phyloP scores from a whole-genome alignment of 2,797 vertebrate genomes.

The Psittacula echo region DNA sequence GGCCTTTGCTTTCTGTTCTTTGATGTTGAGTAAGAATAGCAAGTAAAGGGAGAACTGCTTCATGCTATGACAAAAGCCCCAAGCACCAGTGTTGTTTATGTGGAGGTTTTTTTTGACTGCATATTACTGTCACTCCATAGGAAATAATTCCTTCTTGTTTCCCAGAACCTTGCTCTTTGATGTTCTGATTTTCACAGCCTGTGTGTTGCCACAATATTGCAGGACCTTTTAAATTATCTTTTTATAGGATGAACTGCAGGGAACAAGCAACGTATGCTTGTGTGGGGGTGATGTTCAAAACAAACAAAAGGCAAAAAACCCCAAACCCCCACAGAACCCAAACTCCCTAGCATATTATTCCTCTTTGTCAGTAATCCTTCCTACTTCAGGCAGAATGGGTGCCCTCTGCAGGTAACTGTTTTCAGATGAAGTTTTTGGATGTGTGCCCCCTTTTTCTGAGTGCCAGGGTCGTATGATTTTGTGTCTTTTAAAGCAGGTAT shows the following conservation, averaged over 20 bases:
- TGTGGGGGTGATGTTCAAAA: not conserved
- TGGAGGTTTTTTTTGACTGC: not conserved
- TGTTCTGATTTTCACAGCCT: not conserved
- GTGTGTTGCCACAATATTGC: not conserved
- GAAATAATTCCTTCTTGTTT: not conserved
- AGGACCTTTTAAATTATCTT: not conserved
- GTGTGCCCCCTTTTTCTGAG: not conserved
- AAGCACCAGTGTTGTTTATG: not conserved
- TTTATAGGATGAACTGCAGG: not conserved
- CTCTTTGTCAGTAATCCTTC: not conserved
- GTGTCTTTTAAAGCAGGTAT: not conserved
- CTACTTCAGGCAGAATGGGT: conserved; percentile 3
- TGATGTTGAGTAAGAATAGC: not conserved
- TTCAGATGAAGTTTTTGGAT: not conserved
- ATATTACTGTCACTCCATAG: not conserved
- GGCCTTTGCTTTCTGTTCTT: not conserved
- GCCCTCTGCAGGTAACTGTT: conserved; percentile 56
- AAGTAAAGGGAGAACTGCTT: not conserved
- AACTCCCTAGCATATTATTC: not conserved
- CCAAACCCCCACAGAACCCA: not conserved
- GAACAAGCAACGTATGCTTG: not conserved
- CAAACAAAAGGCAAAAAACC: not conserved
- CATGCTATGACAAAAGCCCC: not conserved
- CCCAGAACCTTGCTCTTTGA: not conserved
- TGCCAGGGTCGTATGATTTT: not conserved